These are phyloP conservation scores for Drosophila bifasciata DNA, from an alignment of 1,140 invertebrate species.

Conservation along the genomic window DNA sequence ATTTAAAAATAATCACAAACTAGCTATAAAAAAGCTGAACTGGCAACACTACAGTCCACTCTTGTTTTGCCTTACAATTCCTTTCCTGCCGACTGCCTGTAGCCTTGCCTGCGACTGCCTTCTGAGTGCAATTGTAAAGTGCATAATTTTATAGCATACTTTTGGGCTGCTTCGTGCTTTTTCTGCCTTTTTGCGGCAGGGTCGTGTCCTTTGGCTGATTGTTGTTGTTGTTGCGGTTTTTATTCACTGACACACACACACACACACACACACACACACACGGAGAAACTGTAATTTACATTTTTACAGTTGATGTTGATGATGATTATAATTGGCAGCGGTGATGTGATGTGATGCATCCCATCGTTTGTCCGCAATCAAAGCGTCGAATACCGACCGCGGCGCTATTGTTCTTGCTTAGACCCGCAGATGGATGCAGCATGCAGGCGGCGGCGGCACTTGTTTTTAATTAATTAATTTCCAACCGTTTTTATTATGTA, in stretches of 20 bases:
- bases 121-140: conserved; percentile 53
- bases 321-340: conserved; percentile 40
- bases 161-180: conserved; percentile 34
- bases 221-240: conserved; percentile 24
- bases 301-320: conserved; percentile 43
- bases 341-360: not conserved
- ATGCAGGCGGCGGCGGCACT: not conserved
- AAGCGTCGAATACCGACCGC: not conserved
- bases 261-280: conserved; percentile 3
- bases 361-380: not conserved
- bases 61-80: too few relatives aligned
- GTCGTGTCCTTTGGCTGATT: too few relatives aligned
- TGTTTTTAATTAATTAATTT: conserved; percentile 52
- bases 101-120: too few relatives aligned
- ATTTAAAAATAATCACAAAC: too few relatives aligned
- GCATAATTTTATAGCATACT: conserved; percentile 45
- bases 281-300: conserved; percentile 52
- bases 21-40: too few relatives aligned
- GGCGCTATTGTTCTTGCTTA: conserved; percentile 13
- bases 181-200: conserved; percentile 7
- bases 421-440: too few relatives aligned
- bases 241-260: conserved; percentile 17
- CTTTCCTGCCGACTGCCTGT: too few relatives aligned
- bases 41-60: too few relatives aligned
- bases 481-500: conserved; percentile 33